Evolutionary conservation across 2,797 vertebrate genomes (phyloP).

Genomic region (Brachymystax lenok): DNA sequence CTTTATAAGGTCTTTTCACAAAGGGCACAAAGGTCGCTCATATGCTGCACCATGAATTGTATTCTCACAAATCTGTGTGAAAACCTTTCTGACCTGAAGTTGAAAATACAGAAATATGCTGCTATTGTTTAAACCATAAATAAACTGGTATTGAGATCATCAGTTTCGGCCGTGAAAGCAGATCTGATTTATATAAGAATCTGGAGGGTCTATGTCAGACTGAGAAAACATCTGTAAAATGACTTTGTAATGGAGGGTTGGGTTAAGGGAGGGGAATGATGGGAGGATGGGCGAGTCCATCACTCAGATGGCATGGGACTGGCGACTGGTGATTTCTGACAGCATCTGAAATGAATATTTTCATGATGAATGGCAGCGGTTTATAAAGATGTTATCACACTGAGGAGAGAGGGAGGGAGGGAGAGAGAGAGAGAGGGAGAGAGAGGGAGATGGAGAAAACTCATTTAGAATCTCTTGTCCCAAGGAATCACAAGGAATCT

Average conservation of each 20-base stretch:
- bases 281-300: background rate
- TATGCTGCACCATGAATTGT: background rate
- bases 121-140: background rate
- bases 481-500: background rate
- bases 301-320: background rate
- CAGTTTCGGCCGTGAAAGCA: background rate
- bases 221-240: conserved; percentile 2
- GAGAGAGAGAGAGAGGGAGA: background rate
- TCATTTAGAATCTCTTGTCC: background rate
- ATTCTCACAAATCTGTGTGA: background rate
- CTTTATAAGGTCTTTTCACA: background rate
- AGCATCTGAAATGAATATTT: conserved; percentile 29
- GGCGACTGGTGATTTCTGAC: conserved; percentile 28
- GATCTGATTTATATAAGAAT: background rate
- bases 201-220: background rate
- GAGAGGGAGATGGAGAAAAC: background rate
- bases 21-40: background rate
- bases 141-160: background rate
- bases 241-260: background rate
- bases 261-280: background rate
- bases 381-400: conserved; percentile 24
- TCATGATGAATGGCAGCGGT: conserved; percentile 37
- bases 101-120: too few relatives aligned
- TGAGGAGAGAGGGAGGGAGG: conserved; percentile 5
- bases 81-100: too few relatives aligned